Percentiles rank a stretch among this genome's conserved stretches.
These are phyloP conservation scores for Mormyrus hasselquistii DNA, from an alignment of 2,797 vertebrate genomes.

Conservation along the genomic window DNA sequence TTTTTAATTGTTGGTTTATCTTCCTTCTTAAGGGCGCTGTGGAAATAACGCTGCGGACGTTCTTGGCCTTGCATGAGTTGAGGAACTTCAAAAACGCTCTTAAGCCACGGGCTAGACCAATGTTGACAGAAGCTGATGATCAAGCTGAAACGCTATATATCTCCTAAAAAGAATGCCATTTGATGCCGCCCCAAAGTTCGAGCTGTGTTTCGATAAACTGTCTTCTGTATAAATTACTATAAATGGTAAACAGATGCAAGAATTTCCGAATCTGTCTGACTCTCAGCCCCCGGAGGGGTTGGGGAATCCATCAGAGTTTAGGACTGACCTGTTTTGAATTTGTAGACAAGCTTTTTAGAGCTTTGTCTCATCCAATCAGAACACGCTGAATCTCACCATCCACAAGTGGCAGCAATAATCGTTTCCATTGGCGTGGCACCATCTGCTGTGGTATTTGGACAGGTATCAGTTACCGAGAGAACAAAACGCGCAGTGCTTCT, in stretches of 20 bases:
- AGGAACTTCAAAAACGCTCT: constrained; percentile 22
- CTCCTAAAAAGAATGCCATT: constrained; percentile 20
- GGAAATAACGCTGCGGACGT: constrained; percentile 20
- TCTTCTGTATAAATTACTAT: constrained; percentile 47
- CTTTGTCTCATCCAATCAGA: constrained; percentile 24
- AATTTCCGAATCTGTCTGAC: constrained; percentile 40
- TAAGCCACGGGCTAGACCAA: constrained; percentile 9
- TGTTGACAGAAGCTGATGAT: constrained; percentile 37
- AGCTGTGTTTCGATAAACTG: constrained; percentile 39
- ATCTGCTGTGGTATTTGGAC: constrained; percentile 12
- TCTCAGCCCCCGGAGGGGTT: constrained; percentile 32
- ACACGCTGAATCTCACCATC: constrained; percentile 20
- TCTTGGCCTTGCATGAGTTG: constrained; percentile 23
- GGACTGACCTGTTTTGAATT: constrained; percentile 33
- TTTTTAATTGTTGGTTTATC: constrained; percentile 10
- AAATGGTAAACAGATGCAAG: constrained; percentile 58
- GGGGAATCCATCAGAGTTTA: constrained; percentile 31
- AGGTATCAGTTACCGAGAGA: background rate
- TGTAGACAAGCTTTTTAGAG: constrained; percentile 26
- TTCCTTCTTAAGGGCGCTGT: constrained; percentile 15
- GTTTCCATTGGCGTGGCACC: constrained; percentile 13
- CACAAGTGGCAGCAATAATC: constrained; percentile 13
- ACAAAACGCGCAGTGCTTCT: background rate
- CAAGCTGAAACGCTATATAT: constrained; percentile 31
- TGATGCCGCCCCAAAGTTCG: constrained; percentile 22